A percentile compares a stretch with the other conserved stretches of the same genome.
Conservation (phyloP, 2,888 invertebrate genomes). For the Cyclophora albipunctata region DNA sequence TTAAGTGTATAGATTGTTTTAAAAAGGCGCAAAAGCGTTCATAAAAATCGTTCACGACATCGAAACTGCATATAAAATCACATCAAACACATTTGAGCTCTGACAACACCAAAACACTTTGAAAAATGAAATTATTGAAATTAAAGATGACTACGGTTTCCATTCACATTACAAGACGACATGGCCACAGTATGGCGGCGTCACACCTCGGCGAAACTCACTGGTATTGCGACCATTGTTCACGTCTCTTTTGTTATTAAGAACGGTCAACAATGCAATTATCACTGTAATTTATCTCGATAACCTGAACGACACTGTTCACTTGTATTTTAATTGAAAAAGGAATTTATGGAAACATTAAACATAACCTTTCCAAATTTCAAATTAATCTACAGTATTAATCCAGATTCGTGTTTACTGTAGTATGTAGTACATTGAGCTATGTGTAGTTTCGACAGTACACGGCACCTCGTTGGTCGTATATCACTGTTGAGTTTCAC, state of each 20-base stretch:
- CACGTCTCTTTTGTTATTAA: background rate
- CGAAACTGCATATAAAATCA: conserved; percentile 57
- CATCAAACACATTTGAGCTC: conserved; percentile 46
- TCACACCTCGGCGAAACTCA: background rate
- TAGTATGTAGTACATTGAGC: too few relatives aligned
- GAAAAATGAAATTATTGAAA: conserved; percentile 2
- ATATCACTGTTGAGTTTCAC: background rate
- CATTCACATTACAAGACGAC: conserved; percentile 6
- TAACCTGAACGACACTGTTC: background rate
- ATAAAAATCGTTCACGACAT: conserved; percentile 61
- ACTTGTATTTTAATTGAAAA: background rate
- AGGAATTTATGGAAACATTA: too few relatives aligned
- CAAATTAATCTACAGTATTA: too few relatives aligned
- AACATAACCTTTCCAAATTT: too few relatives aligned
- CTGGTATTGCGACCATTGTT: too few relatives aligned
- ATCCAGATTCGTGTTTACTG: too few relatives aligned
- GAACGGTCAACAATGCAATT: background rate
- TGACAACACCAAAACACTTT: conserved; percentile 39
- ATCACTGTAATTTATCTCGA: background rate
- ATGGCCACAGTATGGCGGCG: too few relatives aligned
- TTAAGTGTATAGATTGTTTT: conserved; percentile 30
- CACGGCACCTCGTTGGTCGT: too few relatives aligned
- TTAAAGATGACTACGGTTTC: conserved; percentile 9
- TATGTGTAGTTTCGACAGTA: background rate
- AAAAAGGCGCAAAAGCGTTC: conserved; percentile 70